Evolutionary conservation across 2,888 invertebrate species (phyloP).

Genomic region (Pterobdella sp.): DNA sequence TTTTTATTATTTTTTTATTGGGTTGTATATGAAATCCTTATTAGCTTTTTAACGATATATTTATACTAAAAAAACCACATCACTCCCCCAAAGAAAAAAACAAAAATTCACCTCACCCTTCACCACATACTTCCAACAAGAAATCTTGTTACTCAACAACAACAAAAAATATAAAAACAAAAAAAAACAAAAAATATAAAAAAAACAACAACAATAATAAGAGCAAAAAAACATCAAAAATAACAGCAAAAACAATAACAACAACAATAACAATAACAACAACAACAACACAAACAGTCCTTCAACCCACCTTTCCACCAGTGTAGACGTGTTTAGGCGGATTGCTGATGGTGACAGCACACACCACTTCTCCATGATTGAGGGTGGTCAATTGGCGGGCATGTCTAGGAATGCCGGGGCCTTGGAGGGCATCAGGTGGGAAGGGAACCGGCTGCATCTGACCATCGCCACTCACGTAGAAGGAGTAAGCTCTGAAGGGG

Average conservation of each 20-base stretch:
- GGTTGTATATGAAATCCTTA: no score
- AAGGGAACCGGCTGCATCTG: constrained; percentile 74
- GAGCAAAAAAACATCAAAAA: not conserved
- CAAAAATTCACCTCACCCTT: no score
- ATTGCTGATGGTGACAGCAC: constrained; percentile 83
- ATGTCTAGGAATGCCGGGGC: constrained; percentile 85
- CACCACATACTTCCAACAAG: no score
- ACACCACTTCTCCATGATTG: constrained; percentile 92
- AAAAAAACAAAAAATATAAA: not conserved
- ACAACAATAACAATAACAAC: not conserved
- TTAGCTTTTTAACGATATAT: no score
- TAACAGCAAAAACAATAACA: not conserved
- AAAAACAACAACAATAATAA: not conserved
- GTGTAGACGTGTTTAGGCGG: constrained; percentile 63
- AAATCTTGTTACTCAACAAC: no score
- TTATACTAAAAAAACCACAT: no score
- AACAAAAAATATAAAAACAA: not conserved
- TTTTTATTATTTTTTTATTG: no score
- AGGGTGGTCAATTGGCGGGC: constrained; percentile 80
- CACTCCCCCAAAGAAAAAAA: no score
- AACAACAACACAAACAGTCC: not conserved
- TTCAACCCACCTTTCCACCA: constrained; percentile 66
- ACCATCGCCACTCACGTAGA: constrained; percentile 67
- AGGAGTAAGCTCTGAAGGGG: constrained; percentile 74
- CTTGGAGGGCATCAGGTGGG: constrained; percentile 82